Base-by-base conservation (phyloP, 2,888 invertebrate genomes). In the Noctua comes region DNA sequence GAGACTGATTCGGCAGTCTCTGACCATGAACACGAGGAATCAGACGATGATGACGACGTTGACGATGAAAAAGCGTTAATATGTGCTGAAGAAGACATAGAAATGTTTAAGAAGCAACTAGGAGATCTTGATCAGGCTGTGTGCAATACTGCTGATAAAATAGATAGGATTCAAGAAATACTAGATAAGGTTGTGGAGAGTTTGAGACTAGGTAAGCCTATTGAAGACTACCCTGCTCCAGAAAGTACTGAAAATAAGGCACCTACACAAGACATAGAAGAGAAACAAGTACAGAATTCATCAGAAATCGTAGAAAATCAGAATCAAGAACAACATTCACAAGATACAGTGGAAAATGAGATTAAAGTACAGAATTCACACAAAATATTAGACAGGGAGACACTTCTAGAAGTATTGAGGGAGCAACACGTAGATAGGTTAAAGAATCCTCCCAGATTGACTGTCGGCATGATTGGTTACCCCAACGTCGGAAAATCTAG, bases 401-500 rank as follows among this genome's bases (percentile, higher is more conserved):
- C 98, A 89, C 95, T 99, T 48, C 97, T 99, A 72, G 95, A 97
- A 59, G 97, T 98, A 27, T 97, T 99, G 79, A 98, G 97, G 88
- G 96, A 95, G 16, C 91, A 90, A 95, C 97, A 93, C 94, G 93
- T 92, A 94, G 95, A 40, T 90, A 96, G 87, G 46, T 90, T 95
- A 79, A 96, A 96, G 86, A 96, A 95, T 91, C 95, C 95, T 3
- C 96, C 96, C n/a, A 92, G 98, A 51, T 97, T 98, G 13, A 98
- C 98, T n/a, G 97, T 99, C 79, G 99, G 99, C 13, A 97, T 99
- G 94, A 99, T 99, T 79, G 99, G 99, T 2, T 99, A 99, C 96
- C 99, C 99, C 0, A 99, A 99, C 97, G 99, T 99, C 1, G 99
- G 99, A n/a, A 99, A 99, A 95, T 99, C 99, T 94, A 99, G 99